Percentiles rank a stretch among this genome's conserved stretches.
These are phyloP conservation scores for Acronicta psi DNA, from an alignment of 2,888 invertebrate species.

Conservation along the genomic window DNA sequence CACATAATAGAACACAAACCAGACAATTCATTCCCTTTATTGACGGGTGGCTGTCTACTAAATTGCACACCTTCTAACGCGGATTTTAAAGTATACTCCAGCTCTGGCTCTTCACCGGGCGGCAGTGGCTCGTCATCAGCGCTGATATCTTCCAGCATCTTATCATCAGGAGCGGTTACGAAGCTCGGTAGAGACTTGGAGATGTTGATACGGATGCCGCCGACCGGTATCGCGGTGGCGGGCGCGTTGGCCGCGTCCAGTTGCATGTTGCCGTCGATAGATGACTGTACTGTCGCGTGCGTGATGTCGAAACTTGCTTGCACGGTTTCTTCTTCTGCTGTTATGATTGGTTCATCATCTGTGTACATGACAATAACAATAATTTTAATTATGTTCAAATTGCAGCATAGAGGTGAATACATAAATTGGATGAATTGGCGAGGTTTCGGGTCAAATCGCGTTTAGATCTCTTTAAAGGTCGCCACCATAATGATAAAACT, in stretches of 20 bases:
- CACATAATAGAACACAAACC: constrained; percentile 96
- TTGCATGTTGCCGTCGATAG: constrained; percentile 94
- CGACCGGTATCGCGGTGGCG: constrained; percentile 75
- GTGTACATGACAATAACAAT: constrained; percentile 21
- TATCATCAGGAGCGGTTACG: constrained; percentile 60
- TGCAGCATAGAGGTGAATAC: too few relatives aligned
- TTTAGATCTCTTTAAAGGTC: too few relatives aligned
- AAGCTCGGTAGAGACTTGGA: constrained; percentile 89
- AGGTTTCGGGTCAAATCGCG: too few relatives aligned
- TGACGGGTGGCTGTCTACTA: constrained; percentile 92
- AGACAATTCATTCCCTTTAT: constrained; percentile 94
- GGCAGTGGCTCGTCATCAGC: constrained; percentile 88
- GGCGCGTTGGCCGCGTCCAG: constrained; percentile 85
- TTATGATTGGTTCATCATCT: constrained; percentile 88
- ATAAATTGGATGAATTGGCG: too few relatives aligned
- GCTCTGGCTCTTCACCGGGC: constrained; percentile 87
- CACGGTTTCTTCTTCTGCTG: constrained; percentile 78
- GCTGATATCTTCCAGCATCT: constrained; percentile 72
- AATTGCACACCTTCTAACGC: constrained; percentile 90
- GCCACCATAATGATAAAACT: too few relatives aligned
- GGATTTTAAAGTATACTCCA: constrained; percentile 90
- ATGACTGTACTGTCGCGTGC: constrained; percentile 88
- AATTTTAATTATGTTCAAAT: neutral
- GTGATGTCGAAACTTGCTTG: constrained; percentile 83
- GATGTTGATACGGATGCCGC: constrained; percentile 95